Conservation (phyloP, 1,140 invertebrate species). For the Drosophila watanabei region DNA sequence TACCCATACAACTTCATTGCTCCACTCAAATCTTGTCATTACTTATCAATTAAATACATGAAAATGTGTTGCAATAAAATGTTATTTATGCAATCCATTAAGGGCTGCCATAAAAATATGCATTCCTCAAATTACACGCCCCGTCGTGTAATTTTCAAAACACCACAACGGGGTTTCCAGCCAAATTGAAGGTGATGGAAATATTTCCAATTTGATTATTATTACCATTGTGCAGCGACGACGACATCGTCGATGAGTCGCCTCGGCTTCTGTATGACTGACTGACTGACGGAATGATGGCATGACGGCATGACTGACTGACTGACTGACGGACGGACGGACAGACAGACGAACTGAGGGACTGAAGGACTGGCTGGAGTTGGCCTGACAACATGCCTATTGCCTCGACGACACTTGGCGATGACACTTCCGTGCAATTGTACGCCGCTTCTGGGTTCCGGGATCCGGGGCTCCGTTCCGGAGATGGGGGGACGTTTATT, state of each 20-base stretch:
- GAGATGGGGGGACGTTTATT: constrained; percentile 60
- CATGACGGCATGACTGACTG: constrained; percentile 9
- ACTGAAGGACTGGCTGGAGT: constrained; percentile 24
- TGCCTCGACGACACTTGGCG: constrained; percentile 78
- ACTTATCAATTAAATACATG: constrained; percentile 19
- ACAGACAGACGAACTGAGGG: constrained; percentile 10
- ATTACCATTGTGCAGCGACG: constrained; percentile 45
- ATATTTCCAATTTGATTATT: constrained; percentile 55
- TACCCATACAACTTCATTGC: not conserved
- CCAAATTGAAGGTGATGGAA: constrained; percentile 48
- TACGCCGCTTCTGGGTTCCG: constrained; percentile 68
- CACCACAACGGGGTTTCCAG: constrained; percentile 19
- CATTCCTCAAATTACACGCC: constrained; percentile 32
- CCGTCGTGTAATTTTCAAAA: constrained; percentile 32
- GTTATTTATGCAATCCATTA: constrained; percentile 33
- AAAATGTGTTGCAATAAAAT: constrained; percentile 1
- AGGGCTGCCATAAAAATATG: constrained; percentile 33
- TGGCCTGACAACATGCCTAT: constrained; percentile 64
- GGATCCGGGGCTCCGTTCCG: constrained; percentile 17
- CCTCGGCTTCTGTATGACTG: constrained; percentile 15
- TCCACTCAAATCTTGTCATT: not conserved
- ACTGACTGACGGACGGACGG: constrained; percentile 20
- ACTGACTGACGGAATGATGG: constrained; percentile 20
- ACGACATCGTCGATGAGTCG: constrained; percentile 30
- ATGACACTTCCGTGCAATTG: constrained; percentile 82